Evolutionary conservation across 2,113 vertebrate species (phyloP).

Genomic region (Sebastes fasciatus): DNA sequence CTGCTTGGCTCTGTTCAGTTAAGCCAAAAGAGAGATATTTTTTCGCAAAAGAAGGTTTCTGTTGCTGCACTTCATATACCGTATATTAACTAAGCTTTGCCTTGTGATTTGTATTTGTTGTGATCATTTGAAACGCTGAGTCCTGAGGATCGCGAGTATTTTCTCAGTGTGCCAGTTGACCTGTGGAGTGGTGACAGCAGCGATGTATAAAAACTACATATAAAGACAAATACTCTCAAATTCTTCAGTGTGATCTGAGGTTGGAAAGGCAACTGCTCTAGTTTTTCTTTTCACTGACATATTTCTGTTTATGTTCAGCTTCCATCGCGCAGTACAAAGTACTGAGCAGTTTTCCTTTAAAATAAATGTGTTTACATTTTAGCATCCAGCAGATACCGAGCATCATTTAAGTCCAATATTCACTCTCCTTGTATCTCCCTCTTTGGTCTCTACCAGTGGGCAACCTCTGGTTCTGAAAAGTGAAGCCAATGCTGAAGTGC

Average conservation of each 20-base stretch:
- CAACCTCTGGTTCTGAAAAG: too few relatives aligned
- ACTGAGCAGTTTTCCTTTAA: not conserved
- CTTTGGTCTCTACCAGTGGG: too few relatives aligned
- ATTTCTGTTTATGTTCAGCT: not conserved
- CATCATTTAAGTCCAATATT: too few relatives aligned
- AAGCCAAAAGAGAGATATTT: slow-evolving; percentile 1
- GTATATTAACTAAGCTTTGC: not conserved
- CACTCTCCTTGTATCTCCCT: too few relatives aligned
- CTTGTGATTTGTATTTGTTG: not conserved
- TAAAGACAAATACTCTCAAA: not conserved
- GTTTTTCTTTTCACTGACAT: slow-evolving; percentile 5
- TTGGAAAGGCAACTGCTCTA: not conserved
- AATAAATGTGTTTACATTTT: not conserved
- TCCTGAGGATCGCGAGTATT: not conserved
- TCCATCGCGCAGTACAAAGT: not conserved
- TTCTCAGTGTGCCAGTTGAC: not conserved
- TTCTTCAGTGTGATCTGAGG: not conserved
- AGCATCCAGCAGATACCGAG: not conserved
- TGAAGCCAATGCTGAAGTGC: too few relatives aligned
- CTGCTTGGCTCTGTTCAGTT: not conserved
- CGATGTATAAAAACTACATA: not conserved
- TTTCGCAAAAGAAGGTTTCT: not conserved
- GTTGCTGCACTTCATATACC: not conserved
- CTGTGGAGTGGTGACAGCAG: not conserved
- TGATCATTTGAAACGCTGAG: slow-evolving; percentile 7